A percentile compares a stretch with the other conserved stretches of the same genome.
Conservation (phyloP, 2,113 vertebrate genomes). For the Tichodroma muraria region DNA sequence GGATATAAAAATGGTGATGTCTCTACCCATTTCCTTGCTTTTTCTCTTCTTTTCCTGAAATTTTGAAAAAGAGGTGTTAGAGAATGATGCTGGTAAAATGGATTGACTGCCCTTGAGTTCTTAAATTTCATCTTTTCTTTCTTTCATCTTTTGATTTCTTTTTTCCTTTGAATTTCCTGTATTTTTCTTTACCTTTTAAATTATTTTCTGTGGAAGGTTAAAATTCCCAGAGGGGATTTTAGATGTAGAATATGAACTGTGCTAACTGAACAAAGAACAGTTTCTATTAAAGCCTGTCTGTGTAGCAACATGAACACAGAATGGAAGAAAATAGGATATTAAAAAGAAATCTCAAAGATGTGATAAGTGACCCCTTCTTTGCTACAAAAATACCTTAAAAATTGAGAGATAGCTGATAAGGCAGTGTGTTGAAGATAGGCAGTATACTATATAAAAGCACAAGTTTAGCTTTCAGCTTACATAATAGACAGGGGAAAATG, state of each 20-base stretch:
- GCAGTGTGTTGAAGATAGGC: not conserved
- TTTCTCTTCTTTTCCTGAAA: not conserved
- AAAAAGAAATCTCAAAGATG: not conserved
- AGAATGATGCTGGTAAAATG: not conserved
- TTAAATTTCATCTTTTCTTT: not conserved
- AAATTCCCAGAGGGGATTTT: not conserved
- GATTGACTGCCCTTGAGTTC: not conserved
- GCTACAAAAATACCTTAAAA: not conserved
- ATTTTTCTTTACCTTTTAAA: not conserved
- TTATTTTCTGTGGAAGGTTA: not conserved
- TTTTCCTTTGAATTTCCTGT: not conserved
- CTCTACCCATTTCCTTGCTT: not conserved
- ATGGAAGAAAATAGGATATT: not conserved
- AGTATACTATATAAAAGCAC: not conserved
- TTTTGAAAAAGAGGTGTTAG: not conserved
- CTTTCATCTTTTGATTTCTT: not conserved
- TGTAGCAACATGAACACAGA: not conserved
- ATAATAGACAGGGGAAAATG: conserved; percentile 11
- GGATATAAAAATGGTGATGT: not conserved
- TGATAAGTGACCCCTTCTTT: not conserved
- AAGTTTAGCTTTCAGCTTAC: conserved; percentile 14
- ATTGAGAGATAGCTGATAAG: not conserved
- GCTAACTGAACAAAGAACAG: not conserved
- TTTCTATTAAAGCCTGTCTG: not conserved
- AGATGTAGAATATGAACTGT: not conserved